Percentiles rank a stretch among this genome's conserved stretches.
Conservation (phyloP, 53 echinoderm and acorn worm species). For the Apostichopus leukothele region DNA sequence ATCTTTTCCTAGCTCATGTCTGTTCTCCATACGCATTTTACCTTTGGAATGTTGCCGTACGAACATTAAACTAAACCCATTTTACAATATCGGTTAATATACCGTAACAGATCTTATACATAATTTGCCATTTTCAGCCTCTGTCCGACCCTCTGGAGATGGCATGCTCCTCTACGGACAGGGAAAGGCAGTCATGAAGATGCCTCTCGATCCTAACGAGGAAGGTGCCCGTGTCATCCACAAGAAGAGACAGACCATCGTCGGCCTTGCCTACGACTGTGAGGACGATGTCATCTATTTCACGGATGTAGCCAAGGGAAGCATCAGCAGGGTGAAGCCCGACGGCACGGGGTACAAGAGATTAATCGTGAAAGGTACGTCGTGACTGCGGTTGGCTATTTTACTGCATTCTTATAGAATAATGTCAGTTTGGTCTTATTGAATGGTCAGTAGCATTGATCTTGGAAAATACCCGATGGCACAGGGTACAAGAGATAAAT, state of each 20-base stretch:
- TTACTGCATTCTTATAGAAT: too few relatives aligned
- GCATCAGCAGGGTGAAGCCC: conserved; percentile 71
- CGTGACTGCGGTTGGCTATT: too few relatives aligned
- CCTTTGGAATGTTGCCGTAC: too few relatives aligned
- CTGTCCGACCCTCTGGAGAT: conserved; percentile 47
- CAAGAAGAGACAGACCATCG: conserved; percentile 77
- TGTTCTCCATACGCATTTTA: too few relatives aligned
- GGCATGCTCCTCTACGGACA: conserved; percentile 77
- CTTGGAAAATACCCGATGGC: conserved; percentile 52
- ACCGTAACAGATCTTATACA: too few relatives aligned
- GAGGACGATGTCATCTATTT: conserved; percentile 72
- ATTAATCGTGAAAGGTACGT: conserved; percentile 64
- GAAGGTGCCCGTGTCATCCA: conserved; percentile 73
- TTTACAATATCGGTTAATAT: too few relatives aligned
- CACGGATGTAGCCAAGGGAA: conserved; percentile 70
- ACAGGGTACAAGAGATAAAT: conserved; percentile 56
- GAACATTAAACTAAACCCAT: too few relatives aligned
- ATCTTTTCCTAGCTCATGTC: too few relatives aligned
- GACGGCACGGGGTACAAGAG: conserved; percentile 67
- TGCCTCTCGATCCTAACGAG: conserved; percentile 59
- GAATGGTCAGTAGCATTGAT: too few relatives aligned
- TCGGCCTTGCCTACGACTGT: conserved; percentile 88
- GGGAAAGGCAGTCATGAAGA: conserved; percentile 80
- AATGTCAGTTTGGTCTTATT: too few relatives aligned
- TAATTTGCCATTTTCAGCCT: neutral